These are phyloP conservation scores for Hycleus phaleratus DNA, from an alignment of 1,140 invertebrate genomes.

Conservation along the genomic window DNA sequence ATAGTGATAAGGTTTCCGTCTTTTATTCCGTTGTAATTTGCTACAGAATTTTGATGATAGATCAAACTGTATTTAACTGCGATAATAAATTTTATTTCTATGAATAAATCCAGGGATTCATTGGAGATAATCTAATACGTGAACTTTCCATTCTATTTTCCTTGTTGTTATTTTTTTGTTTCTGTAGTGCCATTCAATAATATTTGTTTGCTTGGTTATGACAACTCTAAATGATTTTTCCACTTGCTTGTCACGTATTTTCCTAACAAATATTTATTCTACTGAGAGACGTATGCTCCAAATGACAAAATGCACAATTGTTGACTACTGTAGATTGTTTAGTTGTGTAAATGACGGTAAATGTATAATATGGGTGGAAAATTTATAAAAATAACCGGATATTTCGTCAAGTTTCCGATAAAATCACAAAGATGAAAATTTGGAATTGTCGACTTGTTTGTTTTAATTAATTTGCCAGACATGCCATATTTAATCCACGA, in stretches of 20 bases:
- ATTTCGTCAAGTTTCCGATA: too few species aligned
- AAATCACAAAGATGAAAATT: too few species aligned
- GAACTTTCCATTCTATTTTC: constrained; percentile 20
- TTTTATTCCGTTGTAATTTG: background rate
- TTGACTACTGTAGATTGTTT: too few species aligned
- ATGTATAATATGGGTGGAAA: too few species aligned
- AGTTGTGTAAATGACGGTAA: too few species aligned
- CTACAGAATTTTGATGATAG: background rate
- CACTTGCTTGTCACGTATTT: constrained; percentile 18
- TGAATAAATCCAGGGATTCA: constrained; percentile 16
- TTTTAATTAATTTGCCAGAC: too few species aligned
- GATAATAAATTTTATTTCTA: constrained; percentile 3
- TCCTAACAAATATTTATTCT: constrained; percentile 15
- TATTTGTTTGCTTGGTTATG: constrained; percentile 19
- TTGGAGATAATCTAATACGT: constrained; percentile 19
- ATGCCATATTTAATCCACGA: constrained; percentile 9
- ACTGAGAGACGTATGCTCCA: constrained; percentile 9
- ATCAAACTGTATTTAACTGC: background rate
- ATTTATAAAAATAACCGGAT: too few species aligned
- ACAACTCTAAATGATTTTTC: constrained; percentile 21
- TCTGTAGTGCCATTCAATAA: constrained; percentile 5
- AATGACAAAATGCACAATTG: constrained; percentile 3
- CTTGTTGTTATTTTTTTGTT: constrained; percentile 18
- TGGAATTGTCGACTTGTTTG: too few species aligned
- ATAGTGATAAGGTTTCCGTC: too few species aligned